phyloP scores from a whole-genome alignment of 2,888 invertebrate species.

The Cryptus armator region DNA sequence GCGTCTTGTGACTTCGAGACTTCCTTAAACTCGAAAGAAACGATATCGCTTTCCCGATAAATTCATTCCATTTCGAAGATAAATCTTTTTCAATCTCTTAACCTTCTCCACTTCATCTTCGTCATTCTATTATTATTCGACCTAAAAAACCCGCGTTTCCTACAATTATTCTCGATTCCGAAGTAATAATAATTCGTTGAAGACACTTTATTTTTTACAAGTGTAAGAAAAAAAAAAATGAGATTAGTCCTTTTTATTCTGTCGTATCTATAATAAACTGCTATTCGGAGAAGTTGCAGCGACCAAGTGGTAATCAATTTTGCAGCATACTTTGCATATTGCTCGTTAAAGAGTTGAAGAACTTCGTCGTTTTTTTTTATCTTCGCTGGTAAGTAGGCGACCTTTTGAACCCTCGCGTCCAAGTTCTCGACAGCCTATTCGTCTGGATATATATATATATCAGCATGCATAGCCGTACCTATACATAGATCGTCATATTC shows the following conservation, averaged over 20 bases:
- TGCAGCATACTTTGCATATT: constrained; percentile 2
- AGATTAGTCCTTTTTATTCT: background rate
- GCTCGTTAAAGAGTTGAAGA: constrained; percentile 4
- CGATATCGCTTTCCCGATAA: background rate
- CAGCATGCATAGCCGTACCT: background rate
- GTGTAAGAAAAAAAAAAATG: background rate
- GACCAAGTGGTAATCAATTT: constrained; percentile 13
- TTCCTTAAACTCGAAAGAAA: background rate
- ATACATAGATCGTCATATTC: background rate
- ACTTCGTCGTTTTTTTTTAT: constrained; percentile 8
- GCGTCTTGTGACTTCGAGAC: constrained; percentile 35
- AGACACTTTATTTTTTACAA: background rate
- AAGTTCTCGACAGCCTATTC: constrained; percentile 6
- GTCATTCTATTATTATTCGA: background rate
- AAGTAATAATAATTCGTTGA: background rate
- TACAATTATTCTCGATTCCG: background rate
- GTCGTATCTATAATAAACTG: background rate
- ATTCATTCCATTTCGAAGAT: background rate
- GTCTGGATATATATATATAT: constrained; percentile 8
- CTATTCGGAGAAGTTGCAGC: background rate
- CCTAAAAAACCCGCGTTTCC: background rate
- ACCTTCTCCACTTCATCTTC: background rate
- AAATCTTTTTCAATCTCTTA: background rate
- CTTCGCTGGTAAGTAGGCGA: background rate
- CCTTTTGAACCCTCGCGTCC: constrained; percentile 12